Evolutionary conservation across 2,113 vertebrate genomes (phyloP).

Genomic region (Gymnarchus niloticus): DNA sequence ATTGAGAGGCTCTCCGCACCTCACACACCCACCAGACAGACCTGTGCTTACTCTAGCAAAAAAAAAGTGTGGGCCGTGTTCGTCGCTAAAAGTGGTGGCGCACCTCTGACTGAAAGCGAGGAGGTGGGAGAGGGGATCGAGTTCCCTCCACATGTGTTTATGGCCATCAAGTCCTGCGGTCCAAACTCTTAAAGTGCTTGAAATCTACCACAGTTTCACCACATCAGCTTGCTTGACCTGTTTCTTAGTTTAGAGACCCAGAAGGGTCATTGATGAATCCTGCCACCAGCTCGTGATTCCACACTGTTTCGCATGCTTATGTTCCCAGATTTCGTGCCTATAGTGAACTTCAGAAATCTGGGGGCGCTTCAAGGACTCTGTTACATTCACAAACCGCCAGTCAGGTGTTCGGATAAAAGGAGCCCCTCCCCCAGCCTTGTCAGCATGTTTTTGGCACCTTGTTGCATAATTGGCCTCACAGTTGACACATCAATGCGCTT

Average conservation of each 20-base stretch:
- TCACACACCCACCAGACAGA: slow-evolving; percentile 18
- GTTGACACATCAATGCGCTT: not conserved
- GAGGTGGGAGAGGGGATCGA: not conserved
- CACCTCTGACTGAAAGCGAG: slow-evolving; percentile 11
- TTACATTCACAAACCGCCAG: slow-evolving; percentile 3
- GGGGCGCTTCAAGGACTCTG: not conserved
- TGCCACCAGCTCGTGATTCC: too few relatives aligned
- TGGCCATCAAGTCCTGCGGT: not conserved
- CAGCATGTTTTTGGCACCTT: not conserved
- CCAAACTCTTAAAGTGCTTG: not conserved
- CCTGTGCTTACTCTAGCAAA: slow-evolving; percentile 49
- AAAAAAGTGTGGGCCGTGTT: slow-evolving; percentile 24
- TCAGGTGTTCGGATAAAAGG: not conserved
- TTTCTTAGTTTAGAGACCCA: not conserved
- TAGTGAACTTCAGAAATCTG: not conserved
- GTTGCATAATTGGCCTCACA: slow-evolving; percentile 8
- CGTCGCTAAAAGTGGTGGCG: slow-evolving; percentile 27
- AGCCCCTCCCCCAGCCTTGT: not conserved
- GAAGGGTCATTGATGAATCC: too few relatives aligned
- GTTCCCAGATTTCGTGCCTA: not conserved
- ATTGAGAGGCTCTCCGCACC: slow-evolving; percentile 44
- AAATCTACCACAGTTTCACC: not conserved
- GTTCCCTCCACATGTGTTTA: slow-evolving; percentile 2
- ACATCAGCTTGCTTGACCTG: not conserved
- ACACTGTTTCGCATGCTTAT: not conserved